Evolutionary conservation across 1,140 invertebrate genomes (phyloP).

Genomic region (Popillia japonica): DNA sequence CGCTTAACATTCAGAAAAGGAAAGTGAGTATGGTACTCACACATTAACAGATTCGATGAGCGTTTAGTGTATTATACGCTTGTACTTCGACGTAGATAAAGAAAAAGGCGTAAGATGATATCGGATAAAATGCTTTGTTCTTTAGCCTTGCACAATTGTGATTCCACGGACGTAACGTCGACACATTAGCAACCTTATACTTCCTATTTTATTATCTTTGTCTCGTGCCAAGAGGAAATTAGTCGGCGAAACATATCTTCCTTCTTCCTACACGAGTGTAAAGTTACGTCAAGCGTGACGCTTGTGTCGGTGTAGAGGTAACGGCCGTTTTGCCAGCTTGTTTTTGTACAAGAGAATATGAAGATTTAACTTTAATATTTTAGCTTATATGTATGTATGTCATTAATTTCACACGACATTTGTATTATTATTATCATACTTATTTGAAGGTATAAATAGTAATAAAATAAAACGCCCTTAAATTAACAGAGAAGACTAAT

Average conservation of each 20-base stretch:
- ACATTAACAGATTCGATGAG: not conserved
- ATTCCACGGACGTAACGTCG: slow-evolving; percentile 9
- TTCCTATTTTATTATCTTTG: slow-evolving; percentile 26
- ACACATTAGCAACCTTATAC: slow-evolving; percentile 29
- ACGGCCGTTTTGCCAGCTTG: too few species aligned
- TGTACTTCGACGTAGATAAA: not conserved
- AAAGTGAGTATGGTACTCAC: not conserved
- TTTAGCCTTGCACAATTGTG: slow-evolving; percentile 11
- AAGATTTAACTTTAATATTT: too few species aligned
- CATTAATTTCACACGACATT: too few species aligned
- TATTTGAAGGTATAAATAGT: too few species aligned
- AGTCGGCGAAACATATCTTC: slow-evolving; percentile 26
- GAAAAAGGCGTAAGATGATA: slow-evolving; percentile 6
- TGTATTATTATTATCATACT: too few species aligned
- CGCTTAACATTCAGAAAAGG: not conserved
- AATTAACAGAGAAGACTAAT: too few species aligned
- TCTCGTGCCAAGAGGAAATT: slow-evolving; percentile 29
- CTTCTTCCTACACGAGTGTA: slow-evolving; percentile 11
- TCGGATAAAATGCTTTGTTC: not conserved
- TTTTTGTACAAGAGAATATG: too few species aligned
- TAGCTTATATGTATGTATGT: too few species aligned
- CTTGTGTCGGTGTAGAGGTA: too few species aligned
- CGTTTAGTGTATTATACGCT: not conserved
- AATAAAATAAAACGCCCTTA: too few species aligned
- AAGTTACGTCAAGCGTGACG: not conserved